phyloP scores from a whole-genome alignment of 2,888 invertebrate species.

The Neoascia interrupta region DNA sequence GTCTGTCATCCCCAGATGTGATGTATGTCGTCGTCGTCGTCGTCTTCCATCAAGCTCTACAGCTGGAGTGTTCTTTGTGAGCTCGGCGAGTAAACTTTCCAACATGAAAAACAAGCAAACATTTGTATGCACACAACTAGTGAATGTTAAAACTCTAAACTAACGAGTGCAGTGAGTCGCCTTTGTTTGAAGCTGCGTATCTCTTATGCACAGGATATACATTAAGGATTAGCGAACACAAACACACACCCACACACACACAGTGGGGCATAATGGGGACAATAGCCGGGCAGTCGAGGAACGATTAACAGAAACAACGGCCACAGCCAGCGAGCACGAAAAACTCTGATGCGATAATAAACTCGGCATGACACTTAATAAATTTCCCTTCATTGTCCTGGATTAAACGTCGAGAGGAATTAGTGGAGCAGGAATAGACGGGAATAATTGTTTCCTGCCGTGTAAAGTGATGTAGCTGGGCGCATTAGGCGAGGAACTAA shows the following conservation, averaged over 20 bases:
- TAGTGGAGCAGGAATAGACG: slow-evolving; percentile 39
- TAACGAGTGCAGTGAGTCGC: slow-evolving; percentile 6
- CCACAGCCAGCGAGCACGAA: background rate
- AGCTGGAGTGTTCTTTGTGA: slow-evolving; percentile 29
- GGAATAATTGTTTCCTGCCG: slow-evolving; percentile 54
- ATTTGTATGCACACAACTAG: background rate
- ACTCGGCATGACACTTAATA: slow-evolving; percentile 65
- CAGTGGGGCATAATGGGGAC: slow-evolving; percentile 47
- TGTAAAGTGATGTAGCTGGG: background rate
- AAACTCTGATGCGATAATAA: slow-evolving; percentile 50
- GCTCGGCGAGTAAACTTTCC: slow-evolving; percentile 21
- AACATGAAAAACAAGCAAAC: background rate
- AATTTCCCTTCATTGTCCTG: slow-evolving; percentile 58
- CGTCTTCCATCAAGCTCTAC: slow-evolving; percentile 7
- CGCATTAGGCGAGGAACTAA: slow-evolving; percentile 7
- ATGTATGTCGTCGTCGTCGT: too few relatives aligned
- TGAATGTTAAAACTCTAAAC: slow-evolving; percentile 36
- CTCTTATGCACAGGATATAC: slow-evolving; percentile 45
- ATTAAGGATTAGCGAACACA: slow-evolving; percentile 44
- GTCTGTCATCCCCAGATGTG: slow-evolving; percentile 14
- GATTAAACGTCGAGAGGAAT: slow-evolving; percentile 59
- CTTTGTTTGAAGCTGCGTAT: slow-evolving; percentile 46
- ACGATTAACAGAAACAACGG: slow-evolving; percentile 53
- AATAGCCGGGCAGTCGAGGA: slow-evolving; percentile 49
- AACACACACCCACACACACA: too few relatives aligned